Evolutionary conservation across 1,140 invertebrate genomes (phyloP).

Genomic region (Octopus bimaculoides): DNA sequence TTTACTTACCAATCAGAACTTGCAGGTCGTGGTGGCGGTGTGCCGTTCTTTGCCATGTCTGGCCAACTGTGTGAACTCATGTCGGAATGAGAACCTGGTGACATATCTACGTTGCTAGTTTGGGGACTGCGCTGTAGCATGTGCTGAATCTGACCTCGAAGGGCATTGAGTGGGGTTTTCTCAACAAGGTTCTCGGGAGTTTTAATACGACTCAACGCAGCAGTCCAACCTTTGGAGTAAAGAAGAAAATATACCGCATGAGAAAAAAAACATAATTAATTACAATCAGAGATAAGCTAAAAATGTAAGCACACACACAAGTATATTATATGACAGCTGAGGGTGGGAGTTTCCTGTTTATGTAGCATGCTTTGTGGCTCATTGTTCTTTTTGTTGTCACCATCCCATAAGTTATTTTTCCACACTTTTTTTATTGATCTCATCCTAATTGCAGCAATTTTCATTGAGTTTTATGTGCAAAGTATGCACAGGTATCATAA

Average conservation of each 20-base stretch:
- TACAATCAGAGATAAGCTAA: too few species aligned
- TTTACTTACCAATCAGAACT: conserved; percentile 12
- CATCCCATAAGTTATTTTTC: too few species aligned
- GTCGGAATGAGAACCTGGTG: background rate
- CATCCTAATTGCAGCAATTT: too few species aligned
- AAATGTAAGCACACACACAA: too few species aligned
- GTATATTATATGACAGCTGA: too few species aligned
- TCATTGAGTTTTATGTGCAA: too few species aligned
- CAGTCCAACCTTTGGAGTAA: background rate
- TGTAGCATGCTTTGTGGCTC: too few species aligned
- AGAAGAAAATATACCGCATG: background rate
- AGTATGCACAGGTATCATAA: too few species aligned
- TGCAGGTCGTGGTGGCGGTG: conserved; percentile 8
- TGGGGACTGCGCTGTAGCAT: background rate
- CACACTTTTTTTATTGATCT: too few species aligned
- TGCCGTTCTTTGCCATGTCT: background rate
- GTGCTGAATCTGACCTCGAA: background rate
- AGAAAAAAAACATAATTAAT: background rate
- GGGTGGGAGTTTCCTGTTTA: too few species aligned
- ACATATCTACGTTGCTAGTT: background rate
- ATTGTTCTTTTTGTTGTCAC: too few species aligned
- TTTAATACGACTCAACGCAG: background rate
- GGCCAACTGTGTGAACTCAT: conserved; percentile 12
- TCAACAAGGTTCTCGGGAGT: background rate
- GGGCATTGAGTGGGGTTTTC: background rate